Conservation (phyloP, 2,888 invertebrate species). For the Mellilla xanthometata region DNA sequence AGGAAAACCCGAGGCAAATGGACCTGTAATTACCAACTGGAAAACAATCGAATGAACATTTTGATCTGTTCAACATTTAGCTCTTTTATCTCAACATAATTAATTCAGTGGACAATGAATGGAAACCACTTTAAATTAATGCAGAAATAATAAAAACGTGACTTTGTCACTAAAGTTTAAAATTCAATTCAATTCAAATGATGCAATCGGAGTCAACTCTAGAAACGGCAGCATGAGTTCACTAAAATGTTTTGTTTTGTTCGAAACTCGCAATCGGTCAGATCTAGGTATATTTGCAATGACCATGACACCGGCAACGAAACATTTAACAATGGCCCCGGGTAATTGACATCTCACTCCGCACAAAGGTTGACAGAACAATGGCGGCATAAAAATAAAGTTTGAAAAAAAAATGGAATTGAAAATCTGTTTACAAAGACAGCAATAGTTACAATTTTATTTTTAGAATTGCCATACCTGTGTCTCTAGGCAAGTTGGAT, state of each 20-base stretch:
- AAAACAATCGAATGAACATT: conserved; percentile 9
- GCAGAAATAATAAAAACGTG: conserved; percentile 9
- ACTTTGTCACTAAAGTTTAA: conserved; percentile 2
- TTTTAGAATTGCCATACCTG: too few relatives aligned
- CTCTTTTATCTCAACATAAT: conserved; percentile 15
- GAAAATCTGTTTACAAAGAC: too few relatives aligned
- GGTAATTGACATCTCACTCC: conserved; percentile 15
- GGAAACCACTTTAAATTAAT: conserved; percentile 6
- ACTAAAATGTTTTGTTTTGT: conserved; percentile 17
- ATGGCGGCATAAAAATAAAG: neutral
- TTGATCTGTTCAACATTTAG: conserved; percentile 8
- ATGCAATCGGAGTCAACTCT: conserved; percentile 20
- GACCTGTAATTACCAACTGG: neutral
- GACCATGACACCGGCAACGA: conserved; percentile 23
- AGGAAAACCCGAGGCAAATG: conserved; percentile 22
- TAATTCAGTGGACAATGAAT: conserved; percentile 6
- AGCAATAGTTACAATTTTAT: too few relatives aligned
- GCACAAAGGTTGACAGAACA: conserved; percentile 2
- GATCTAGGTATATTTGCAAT: conserved; percentile 20
- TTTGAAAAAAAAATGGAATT: neutral
- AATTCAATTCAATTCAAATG: too few relatives aligned
- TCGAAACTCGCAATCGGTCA: conserved; percentile 27
- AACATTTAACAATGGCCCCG: conserved; percentile 6
- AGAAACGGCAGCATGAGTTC: conserved; percentile 13
- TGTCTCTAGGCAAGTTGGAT: too few relatives aligned